A percentile compares a stretch with the other conserved stretches of the same genome.
Conservation (phyloP, 2,888 invertebrate species). For the Caenorhabditis doughertyi region DNA sequence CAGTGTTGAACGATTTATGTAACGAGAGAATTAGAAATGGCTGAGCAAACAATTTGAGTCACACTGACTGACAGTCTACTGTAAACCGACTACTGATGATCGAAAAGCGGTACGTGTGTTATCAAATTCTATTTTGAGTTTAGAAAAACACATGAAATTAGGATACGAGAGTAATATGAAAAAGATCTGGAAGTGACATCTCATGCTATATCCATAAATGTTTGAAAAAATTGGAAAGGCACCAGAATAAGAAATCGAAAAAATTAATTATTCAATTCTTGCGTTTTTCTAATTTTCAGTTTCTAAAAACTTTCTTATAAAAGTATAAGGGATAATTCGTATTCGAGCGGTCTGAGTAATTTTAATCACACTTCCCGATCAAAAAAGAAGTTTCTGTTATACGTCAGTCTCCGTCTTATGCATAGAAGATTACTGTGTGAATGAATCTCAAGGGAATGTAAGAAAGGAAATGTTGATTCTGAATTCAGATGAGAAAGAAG, state of each 20-base stretch:
- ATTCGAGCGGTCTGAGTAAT: too few relatives aligned
- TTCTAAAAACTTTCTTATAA: too few relatives aligned
- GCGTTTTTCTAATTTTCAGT: too few relatives aligned
- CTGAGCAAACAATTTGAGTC: conserved; percentile 47
- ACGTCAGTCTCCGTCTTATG: conserved; percentile 13
- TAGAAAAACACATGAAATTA: background rate
- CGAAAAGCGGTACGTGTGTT: conserved; percentile 10
- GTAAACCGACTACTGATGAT: conserved; percentile 31
- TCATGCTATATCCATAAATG: too few relatives aligned
- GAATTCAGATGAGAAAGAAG: conserved; percentile 38
- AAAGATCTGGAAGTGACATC: conserved; percentile 4
- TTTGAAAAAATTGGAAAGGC: too few relatives aligned
- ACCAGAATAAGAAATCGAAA: too few relatives aligned
- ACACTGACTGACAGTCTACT: conserved; percentile 28
- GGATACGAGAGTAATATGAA: too few relatives aligned
- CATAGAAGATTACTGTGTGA: conserved; percentile 43
- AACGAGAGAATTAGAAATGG: conserved; percentile 62
- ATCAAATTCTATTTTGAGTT: background rate
- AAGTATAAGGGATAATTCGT: too few relatives aligned
- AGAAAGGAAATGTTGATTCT: conserved; percentile 23
- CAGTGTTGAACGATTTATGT: conserved; percentile 60
- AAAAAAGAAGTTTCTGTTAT: background rate
- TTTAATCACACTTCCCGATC: too few relatives aligned
- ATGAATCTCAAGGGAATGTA: conserved; percentile 28
- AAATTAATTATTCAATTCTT: too few relatives aligned